Conservation (phyloP, 1,140 invertebrate genomes). For the Orius insidiosus region DNA sequence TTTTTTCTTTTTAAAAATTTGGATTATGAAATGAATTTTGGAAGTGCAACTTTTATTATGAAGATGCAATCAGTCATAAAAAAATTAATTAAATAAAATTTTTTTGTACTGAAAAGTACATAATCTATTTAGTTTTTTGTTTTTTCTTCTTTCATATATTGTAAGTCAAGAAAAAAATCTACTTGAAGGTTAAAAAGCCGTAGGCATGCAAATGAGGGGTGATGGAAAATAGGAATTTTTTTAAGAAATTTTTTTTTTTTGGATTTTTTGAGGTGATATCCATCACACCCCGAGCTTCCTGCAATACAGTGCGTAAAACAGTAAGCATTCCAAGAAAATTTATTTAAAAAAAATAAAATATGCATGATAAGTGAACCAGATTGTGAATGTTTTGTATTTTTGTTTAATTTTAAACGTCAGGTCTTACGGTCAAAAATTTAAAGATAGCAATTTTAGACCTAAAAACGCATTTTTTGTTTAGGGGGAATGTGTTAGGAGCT, state of each 20-base stretch:
- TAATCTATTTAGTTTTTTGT: slow-evolving; percentile 6
- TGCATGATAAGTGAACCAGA: slow-evolving; percentile 6
- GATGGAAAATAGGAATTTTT: slow-evolving; percentile 13
- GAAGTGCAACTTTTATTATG: not conserved
- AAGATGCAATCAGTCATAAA: slow-evolving; percentile 12
- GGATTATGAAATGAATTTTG: slow-evolving; percentile 9
- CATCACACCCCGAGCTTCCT: slow-evolving; percentile 3
- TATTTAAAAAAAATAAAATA: slow-evolving; percentile 2
- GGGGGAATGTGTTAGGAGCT: too few relatives aligned
- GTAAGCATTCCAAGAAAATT: slow-evolving; percentile 8
- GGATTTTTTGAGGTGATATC: not conserved
- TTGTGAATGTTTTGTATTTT: slow-evolving; percentile 7
- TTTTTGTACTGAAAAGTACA: slow-evolving; percentile 11
- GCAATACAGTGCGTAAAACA: slow-evolving; percentile 1
- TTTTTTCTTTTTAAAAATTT: slow-evolving; percentile 3
- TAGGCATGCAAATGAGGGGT: slow-evolving; percentile 14
- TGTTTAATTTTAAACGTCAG: too few relatives aligned
- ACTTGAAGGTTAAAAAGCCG: slow-evolving; percentile 14
- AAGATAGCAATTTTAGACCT: too few relatives aligned
- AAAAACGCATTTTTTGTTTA: too few relatives aligned
- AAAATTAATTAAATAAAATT: slow-evolving; percentile 12
- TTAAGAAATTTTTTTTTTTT: slow-evolving; percentile 10
- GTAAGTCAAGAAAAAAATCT: slow-evolving; percentile 7
- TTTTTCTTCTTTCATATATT: slow-evolving; percentile 11
- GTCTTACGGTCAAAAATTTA: too few relatives aligned